phyloP scores from a whole-genome alignment of 2,888 invertebrate genomes.

The Adela reaumurella region DNA sequence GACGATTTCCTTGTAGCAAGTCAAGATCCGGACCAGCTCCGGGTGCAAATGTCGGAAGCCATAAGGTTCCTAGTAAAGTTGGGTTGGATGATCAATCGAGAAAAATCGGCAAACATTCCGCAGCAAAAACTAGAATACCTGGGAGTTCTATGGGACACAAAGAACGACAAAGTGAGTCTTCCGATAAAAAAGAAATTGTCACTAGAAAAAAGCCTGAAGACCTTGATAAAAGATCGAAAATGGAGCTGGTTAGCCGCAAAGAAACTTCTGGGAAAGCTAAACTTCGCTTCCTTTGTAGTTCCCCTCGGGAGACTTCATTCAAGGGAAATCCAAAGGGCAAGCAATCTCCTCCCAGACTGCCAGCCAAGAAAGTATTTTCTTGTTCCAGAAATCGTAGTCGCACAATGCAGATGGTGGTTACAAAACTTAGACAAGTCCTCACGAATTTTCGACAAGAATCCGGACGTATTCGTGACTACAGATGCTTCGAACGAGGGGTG shows the following conservation, averaged over 20 bases:
- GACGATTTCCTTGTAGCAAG: constrained; percentile 14
- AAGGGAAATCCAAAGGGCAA: background rate
- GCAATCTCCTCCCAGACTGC: background rate
- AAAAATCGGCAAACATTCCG: background rate
- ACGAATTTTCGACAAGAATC: background rate
- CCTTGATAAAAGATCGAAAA: background rate
- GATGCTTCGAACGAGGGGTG: constrained; percentile 2
- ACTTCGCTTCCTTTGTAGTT: background rate
- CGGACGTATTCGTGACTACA: background rate
- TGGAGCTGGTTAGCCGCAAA: background rate
- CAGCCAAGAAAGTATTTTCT: background rate
- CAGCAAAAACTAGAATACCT: background rate
- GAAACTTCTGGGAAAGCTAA: background rate
- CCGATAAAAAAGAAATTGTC: background rate
- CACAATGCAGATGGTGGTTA: background rate
- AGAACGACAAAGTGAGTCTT: background rate
- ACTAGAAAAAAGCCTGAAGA: background rate
- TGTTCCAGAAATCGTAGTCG: background rate
- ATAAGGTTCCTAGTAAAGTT: background rate
- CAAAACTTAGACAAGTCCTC: background rate
- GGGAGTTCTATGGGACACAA: background rate
- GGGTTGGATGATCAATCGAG: background rate
- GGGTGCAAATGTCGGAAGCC: background rate
- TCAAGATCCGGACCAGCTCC: background rate
- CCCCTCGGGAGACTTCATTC: background rate